Conservation (phyloP, 92 coral and sea anemone genomes). For the Porites evermanni region DNA sequence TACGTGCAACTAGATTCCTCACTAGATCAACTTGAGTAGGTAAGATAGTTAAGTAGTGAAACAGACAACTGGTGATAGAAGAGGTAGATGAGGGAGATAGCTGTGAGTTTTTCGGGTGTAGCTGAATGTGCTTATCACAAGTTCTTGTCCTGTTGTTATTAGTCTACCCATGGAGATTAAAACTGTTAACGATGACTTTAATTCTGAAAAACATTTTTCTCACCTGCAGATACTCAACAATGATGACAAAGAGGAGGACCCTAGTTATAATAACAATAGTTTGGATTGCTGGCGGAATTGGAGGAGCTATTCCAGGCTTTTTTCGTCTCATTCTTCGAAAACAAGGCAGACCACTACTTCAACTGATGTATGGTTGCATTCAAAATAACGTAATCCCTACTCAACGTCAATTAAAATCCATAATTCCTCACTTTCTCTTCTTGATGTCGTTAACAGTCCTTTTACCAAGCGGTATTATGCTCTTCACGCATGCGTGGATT, state of each 20-base stretch:
- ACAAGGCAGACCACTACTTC: not conserved
- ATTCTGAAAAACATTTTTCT: too few relatives aligned
- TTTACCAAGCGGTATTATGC: conserved; percentile 41
- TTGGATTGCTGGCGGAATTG: conserved; percentile 25
- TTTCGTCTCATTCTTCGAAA: not conserved
- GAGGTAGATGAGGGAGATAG: too few relatives aligned
- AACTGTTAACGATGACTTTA: not conserved
- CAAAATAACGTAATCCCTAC: conserved; percentile 8
- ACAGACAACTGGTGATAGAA: too few relatives aligned
- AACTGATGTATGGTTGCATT: conserved; percentile 30
- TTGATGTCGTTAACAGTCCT: conserved; percentile 16
- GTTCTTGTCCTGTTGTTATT: too few relatives aligned
- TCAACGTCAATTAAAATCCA: not conserved
- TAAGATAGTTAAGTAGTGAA: too few relatives aligned
- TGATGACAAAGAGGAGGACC: conserved; percentile 26
- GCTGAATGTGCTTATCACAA: too few relatives aligned
- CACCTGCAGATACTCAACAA: conserved; percentile 12
- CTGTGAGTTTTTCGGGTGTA: too few relatives aligned
- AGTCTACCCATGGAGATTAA: too few relatives aligned
- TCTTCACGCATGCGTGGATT: conserved; percentile 42
- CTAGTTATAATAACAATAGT: not conserved
- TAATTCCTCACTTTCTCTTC: conserved; percentile 21
- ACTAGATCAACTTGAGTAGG: too few relatives aligned
- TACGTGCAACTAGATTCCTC: too few relatives aligned
- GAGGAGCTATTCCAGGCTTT: conserved; percentile 1